Evolutionary conservation across 1,140 invertebrate genomes (phyloP).

Genomic region (Lanistes nyassanus): DNA sequence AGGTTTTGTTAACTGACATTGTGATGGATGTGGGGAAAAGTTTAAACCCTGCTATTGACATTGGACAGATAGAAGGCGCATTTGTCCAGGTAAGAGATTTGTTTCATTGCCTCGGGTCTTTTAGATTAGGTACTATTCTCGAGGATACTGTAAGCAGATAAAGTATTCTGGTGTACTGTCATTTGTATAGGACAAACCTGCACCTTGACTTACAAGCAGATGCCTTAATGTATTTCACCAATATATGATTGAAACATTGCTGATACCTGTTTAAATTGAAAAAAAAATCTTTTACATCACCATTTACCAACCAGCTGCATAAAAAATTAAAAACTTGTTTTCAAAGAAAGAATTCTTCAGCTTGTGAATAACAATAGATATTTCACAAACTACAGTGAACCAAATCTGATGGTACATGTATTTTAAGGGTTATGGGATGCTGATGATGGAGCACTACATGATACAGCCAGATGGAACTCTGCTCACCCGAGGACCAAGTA

Average conservation of each 20-base stretch:
- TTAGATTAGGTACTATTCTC: too few relatives aligned
- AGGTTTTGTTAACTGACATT: constrained; percentile 53
- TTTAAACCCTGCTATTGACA: constrained; percentile 55
- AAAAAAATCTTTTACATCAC: too few relatives aligned
- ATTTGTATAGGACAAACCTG: too few relatives aligned
- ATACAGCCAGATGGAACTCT: constrained; percentile 83
- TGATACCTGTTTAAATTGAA: too few relatives aligned
- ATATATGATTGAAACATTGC: too few relatives aligned
- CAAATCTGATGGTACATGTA: neutral
- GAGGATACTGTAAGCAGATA: too few relatives aligned
- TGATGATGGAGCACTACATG: constrained; percentile 87
- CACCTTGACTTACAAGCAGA: too few relatives aligned
- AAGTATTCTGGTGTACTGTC: too few relatives aligned
- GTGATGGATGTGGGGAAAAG: constrained; percentile 59
- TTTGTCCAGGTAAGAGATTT: constrained; percentile 48
- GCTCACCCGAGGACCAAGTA: constrained; percentile 86
- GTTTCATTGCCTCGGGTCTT: too few relatives aligned
- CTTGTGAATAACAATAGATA: neutral
- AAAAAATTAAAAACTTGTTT: neutral
- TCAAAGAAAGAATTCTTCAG: neutral
- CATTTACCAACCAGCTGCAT: too few relatives aligned
- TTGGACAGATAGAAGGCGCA: constrained; percentile 50
- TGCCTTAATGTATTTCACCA: too few relatives aligned
- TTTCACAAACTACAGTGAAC: neutral
- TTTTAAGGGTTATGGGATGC: constrained; percentile 83